These are phyloP conservation scores for Drosophila pseudoananassae DNA, from an alignment of 1,140 invertebrate species.

Conservation along the genomic window DNA sequence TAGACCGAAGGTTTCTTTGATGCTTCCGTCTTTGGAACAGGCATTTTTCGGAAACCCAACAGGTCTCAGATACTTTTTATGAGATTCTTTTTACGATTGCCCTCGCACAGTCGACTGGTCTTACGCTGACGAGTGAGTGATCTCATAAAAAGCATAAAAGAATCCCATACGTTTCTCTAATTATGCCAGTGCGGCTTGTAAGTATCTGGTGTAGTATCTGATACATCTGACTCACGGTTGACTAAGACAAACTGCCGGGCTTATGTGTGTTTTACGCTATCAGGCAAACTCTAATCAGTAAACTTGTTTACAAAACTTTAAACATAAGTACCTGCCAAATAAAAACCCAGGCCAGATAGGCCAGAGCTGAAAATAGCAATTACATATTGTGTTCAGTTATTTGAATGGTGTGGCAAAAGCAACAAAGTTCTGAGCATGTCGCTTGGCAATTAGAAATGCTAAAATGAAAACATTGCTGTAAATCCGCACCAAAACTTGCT, in stretches of 20 bases:
- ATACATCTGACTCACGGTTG: slow-evolving; percentile 32
- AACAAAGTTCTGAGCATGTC: slow-evolving; percentile 27
- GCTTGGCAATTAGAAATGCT: slow-evolving; percentile 54
- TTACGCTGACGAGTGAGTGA: slow-evolving; percentile 12
- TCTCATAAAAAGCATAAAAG: not conserved
- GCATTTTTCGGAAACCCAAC: slow-evolving; percentile 20
- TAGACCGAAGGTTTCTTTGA: slow-evolving; percentile 42
- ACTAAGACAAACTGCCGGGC: slow-evolving; percentile 29
- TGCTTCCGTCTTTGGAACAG: slow-evolving; percentile 33
- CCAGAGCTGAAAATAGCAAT: slow-evolving; percentile 63
- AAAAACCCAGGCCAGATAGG: slow-evolving; percentile 26
- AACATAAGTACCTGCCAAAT: slow-evolving; percentile 61
- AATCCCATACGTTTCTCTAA: slow-evolving; percentile 16
- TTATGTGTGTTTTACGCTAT: slow-evolving; percentile 28
- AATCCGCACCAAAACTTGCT: slow-evolving; percentile 24
- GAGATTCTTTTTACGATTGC: slow-evolving; percentile 33
- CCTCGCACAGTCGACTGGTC: slow-evolving; percentile 46
- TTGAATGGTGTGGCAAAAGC: slow-evolving; percentile 16
- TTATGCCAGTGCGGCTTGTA: slow-evolving; percentile 22
- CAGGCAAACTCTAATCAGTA: slow-evolving; percentile 43
- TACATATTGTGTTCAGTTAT: slow-evolving; percentile 45
- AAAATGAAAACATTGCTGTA: slow-evolving; percentile 34
- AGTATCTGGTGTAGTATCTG: not conserved
- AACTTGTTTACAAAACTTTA: slow-evolving; percentile 60
- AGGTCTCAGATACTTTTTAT: slow-evolving; percentile 30